Conservation (phyloP, 2,797 vertebrate genomes). For the Pelochelys cantorii region DNA sequence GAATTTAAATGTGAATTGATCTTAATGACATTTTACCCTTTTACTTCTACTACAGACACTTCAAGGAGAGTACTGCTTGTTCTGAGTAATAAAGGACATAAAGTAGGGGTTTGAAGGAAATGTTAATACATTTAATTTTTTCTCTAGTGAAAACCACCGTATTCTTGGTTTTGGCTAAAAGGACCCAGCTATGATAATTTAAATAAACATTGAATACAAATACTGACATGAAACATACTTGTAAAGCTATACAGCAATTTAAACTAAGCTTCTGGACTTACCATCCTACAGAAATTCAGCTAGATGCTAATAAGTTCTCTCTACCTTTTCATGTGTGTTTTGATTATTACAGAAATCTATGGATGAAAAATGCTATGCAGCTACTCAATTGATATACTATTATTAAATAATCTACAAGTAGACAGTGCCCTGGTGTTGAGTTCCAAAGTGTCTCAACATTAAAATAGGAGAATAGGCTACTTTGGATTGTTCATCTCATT, state of each 20-base stretch:
- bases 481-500: not conserved
- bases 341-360: not conserved
- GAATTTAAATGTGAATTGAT: not conserved
- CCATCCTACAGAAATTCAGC: not conserved
- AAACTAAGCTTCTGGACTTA: not conserved
- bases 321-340: not conserved
- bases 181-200: not conserved
- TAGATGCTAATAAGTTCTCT: not conserved
- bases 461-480: not conserved
- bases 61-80: not conserved
- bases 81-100: not conserved
- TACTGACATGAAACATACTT: not conserved
- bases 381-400: not conserved
- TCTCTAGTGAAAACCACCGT: not conserved
- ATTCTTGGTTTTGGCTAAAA: rapidly evolving
- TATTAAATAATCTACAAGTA: not conserved
- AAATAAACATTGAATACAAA: rapidly evolving
- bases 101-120: not conserved
- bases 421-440: not conserved
- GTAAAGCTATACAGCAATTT: not conserved
- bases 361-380: not conserved
- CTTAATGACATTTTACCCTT: not conserved
- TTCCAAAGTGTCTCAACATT: not conserved
- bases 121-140: not conserved
- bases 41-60: not conserved